Evolutionary conservation across 2,113 vertebrate species (phyloP).

Genomic region (Proteles cristata): DNA sequence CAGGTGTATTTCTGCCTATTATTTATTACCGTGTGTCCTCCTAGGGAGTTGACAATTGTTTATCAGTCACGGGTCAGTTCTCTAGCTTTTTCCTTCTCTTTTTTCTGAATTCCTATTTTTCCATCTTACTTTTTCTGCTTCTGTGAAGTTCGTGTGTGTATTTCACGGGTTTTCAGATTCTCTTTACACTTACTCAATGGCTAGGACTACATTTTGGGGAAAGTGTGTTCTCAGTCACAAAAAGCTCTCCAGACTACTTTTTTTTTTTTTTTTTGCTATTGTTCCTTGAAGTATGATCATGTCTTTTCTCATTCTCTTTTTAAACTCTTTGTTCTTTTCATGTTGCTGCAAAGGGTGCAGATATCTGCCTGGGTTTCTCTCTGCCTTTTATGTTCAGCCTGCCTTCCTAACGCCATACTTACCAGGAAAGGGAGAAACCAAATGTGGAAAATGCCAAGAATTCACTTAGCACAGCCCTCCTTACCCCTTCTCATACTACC

Average conservation of each 20-base stretch:
- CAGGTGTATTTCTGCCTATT: constrained; percentile 61
- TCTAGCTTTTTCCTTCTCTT: constrained; percentile 22
- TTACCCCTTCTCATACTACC: background rate
- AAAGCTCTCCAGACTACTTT: background rate
- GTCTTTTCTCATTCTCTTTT: constrained; percentile 3
- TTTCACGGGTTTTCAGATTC: constrained; percentile 27
- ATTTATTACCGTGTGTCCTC: constrained; percentile 56
- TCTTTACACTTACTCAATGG: constrained; percentile 6
- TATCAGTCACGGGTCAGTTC: constrained; percentile 60
- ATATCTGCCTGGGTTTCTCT: background rate
- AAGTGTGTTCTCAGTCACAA: background rate
- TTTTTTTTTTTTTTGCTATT: background rate
- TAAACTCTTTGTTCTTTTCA: background rate
- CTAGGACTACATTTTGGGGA: background rate
- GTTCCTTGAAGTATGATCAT: background rate
- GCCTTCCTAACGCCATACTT: background rate
- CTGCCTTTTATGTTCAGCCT: background rate
- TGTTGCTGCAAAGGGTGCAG: background rate
- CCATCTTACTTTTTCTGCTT: constrained; percentile 21
- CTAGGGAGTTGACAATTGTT: constrained; percentile 58
- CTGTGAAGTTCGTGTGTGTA: background rate
- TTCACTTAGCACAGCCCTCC: background rate
- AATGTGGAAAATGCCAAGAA: background rate
- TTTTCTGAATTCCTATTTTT: background rate
- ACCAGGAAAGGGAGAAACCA: background rate